Conservation (phyloP, 2,888 invertebrate species). For the Tortricodes alternella region DNA sequence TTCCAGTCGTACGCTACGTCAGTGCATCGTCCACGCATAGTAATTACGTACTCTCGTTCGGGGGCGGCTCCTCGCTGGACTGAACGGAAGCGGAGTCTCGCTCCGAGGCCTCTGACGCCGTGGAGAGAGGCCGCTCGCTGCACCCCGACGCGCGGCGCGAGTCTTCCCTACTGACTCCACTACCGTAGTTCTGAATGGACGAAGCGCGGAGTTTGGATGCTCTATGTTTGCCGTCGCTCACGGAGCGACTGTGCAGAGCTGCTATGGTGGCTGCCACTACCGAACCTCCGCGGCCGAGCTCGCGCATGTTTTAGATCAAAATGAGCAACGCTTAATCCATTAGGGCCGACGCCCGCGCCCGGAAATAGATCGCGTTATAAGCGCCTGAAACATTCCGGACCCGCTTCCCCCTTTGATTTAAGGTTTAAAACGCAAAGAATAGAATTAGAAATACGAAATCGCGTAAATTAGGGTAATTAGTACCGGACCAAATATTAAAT, state of each 20-base stretch:
- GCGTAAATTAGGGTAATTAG: slow-evolving; percentile 32
- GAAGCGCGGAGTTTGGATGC: slow-evolving; percentile 59
- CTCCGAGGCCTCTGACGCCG: slow-evolving; percentile 76
- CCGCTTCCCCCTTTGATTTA: slow-evolving; percentile 67
- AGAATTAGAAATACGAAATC: slow-evolving; percentile 39
- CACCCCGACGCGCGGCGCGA: slow-evolving; percentile 64
- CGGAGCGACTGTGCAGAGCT: slow-evolving; percentile 71
- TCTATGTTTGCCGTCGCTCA: slow-evolving; percentile 61
- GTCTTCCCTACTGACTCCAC: slow-evolving; percentile 53
- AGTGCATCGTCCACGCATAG: slow-evolving; percentile 69
- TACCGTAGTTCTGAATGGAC: slow-evolving; percentile 47
- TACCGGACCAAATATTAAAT: background rate
- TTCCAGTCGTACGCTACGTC: slow-evolving; percentile 76
- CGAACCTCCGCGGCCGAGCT: slow-evolving; percentile 81
- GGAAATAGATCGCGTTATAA: slow-evolving; percentile 76
- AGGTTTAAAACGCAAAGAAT: slow-evolving; percentile 53
- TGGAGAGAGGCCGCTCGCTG: slow-evolving; percentile 75
- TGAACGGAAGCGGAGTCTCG: slow-evolving; percentile 77
- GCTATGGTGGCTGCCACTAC: slow-evolving; percentile 84
- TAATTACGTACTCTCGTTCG: slow-evolving; percentile 76
- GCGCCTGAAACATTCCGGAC: slow-evolving; percentile 72
- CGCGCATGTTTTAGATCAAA: slow-evolving; percentile 80
- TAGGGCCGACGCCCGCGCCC: slow-evolving; percentile 75
- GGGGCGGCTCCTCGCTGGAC: slow-evolving; percentile 79
- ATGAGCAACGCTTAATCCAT: slow-evolving; percentile 72